These are phyloP conservation scores for Carcinoscorpius rotundicauda DNA, from an alignment of 1,140 invertebrate genomes.

Conservation along the genomic window DNA sequence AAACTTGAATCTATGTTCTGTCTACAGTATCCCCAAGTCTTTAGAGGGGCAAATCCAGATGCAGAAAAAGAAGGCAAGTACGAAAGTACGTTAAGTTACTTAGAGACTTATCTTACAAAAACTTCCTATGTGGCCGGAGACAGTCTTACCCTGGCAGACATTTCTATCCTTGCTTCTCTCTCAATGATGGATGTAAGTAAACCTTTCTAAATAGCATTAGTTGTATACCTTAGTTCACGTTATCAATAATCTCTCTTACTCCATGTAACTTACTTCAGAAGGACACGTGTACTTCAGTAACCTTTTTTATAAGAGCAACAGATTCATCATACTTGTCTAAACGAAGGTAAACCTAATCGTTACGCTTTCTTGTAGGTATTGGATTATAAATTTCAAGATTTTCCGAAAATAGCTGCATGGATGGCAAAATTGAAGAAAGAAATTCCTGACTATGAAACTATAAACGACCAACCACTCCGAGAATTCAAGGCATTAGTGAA, in stretches of 20 bases:
- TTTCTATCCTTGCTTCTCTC: constrained; percentile 26
- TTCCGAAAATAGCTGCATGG: constrained; percentile 12
- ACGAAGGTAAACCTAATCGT: no score
- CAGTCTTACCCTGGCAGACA: constrained; percentile 29
- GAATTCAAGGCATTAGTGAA: constrained; percentile 11
- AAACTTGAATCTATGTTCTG: no score
- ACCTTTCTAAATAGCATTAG: no score
- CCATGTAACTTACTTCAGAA: no score
- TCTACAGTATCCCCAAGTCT: constrained; percentile 10
- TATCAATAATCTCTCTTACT: no score
- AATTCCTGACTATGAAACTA: constrained; percentile 9
- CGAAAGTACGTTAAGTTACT: constrained; percentile 22
- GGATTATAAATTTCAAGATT: constrained; percentile 8
- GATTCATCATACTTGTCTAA: no score
- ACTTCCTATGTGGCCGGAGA: constrained; percentile 26
- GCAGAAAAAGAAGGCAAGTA: constrained; percentile 18
- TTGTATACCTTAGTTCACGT: no score
- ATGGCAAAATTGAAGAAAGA: constrained; percentile 12
- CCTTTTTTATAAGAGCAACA: no score
- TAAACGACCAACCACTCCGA: constrained; percentile 4
- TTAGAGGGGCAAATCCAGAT: constrained; percentile 2
- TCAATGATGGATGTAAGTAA: constrained; percentile 24
- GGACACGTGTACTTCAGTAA: no score
- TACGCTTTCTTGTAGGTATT: not conserved
- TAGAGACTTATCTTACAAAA: constrained; percentile 24